Evolutionary conservation across 2,113 vertebrate genomes (phyloP).

Genomic region (Patagioenas fasciata): DNA sequence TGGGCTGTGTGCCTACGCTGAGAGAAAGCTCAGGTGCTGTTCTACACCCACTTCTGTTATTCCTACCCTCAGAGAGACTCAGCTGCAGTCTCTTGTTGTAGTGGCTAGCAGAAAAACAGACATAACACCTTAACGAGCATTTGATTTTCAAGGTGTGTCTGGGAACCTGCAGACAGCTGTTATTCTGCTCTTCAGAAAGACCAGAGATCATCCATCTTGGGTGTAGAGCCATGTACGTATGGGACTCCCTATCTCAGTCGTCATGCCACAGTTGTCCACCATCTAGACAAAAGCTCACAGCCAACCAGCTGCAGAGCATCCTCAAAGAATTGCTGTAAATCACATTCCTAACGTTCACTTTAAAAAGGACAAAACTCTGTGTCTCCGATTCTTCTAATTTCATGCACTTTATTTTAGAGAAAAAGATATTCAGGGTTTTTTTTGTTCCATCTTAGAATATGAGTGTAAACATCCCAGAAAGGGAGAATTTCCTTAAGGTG

Average conservation of each 20-base stretch:
- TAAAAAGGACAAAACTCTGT: neutral
- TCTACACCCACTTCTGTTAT: neutral
- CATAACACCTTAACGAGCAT: neutral
- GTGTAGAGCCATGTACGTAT: neutral
- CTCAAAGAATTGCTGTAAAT: neutral
- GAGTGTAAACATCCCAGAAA: neutral
- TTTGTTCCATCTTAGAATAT: neutral
- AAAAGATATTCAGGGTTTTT: neutral
- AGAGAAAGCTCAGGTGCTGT: neutral
- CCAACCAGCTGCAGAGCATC: neutral
- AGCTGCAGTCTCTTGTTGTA: neutral
- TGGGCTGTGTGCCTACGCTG: neutral
- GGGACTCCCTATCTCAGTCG: neutral
- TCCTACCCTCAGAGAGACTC: neutral
- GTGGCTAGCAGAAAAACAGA: neutral
- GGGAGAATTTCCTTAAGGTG: neutral
- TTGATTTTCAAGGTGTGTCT: neutral
- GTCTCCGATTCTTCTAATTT: neutral
- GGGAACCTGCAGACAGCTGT: neutral
- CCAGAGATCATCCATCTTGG: neutral
- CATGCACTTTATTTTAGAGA: neutral
- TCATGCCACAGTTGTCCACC: accelerated
- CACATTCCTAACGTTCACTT: neutral
- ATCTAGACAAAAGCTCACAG: neutral
- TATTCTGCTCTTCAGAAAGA: neutral